Conservation (phyloP, 2,888 invertebrate genomes). For the Peribatodes rhomboidaria region DNA sequence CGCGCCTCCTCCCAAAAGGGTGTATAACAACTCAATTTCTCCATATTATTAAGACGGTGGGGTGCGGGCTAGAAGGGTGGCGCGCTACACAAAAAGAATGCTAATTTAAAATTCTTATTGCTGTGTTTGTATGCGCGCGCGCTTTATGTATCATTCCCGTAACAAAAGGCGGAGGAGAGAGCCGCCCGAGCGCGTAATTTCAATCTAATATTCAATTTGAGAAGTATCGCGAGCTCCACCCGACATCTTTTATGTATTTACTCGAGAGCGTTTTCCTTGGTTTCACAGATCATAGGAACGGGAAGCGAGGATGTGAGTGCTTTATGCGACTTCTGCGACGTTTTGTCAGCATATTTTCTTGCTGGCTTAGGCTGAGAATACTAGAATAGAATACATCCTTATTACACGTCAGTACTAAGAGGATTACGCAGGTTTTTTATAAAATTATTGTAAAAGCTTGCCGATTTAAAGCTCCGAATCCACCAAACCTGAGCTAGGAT, state of each 20-base stretch:
- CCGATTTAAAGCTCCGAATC: neutral
- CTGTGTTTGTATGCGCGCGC: conserved; percentile 84
- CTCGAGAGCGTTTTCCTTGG: conserved; percentile 68
- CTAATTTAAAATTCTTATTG: conserved; percentile 86
- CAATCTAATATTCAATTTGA: conserved; percentile 86
- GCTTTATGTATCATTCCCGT: conserved; percentile 83
- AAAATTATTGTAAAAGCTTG: neutral
- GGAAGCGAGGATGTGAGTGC: conserved; percentile 50
- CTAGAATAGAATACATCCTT: conserved; percentile 10
- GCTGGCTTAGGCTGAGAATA: conserved; percentile 14
- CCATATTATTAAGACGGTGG: conserved; percentile 84
- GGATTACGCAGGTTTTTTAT: neutral
- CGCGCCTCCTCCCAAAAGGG: conserved; percentile 82
- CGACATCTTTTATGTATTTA: conserved; percentile 81
- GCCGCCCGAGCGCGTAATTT: conserved; percentile 83
- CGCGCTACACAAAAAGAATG: conserved; percentile 83
- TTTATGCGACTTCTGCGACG: conserved; percentile 40
- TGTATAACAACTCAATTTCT: conserved; percentile 86
- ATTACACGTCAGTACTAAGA: neutral
- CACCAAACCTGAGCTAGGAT: no score
- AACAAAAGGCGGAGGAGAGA: conserved; percentile 81
- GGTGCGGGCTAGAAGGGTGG: conserved; percentile 75
- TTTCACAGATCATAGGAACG: conserved; percentile 64
- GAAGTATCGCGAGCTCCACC: conserved; percentile 75
- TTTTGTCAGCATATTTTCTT: conserved; percentile 38